Evolutionary conservation across 2,113 vertebrate genomes (phyloP), one percentile per base, ranked within the genome.

Genomic region (Eleginops maclovinus): DNA sequence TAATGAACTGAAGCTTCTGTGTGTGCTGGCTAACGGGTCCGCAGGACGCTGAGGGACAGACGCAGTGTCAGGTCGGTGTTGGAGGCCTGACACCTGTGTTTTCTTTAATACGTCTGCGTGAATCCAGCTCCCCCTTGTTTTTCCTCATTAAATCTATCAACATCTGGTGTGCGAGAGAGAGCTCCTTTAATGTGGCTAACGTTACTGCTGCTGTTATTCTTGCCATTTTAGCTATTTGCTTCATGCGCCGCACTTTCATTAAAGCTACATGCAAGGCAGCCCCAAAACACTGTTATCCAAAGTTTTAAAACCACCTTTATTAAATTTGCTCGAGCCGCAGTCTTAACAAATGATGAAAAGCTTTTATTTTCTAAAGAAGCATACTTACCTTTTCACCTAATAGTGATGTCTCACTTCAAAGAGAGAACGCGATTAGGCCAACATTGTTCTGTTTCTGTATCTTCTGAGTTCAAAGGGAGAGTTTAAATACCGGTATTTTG

Each of bases 351-450:
- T 88, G 86, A 92, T 90, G 89, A 92, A 92, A 94, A 93, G 91
- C 91, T 93, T 93, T 93, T 94, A 88, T 94, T 93, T 92, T 91
- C 91, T 83, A 88, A 91, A 87, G 91, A 90, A 88, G 90, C 88
- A 86, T 90, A 85, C 93, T 94, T 93, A 92, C 93, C 93, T 93
- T 89, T 93, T 93, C 91, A 92, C 92, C 93, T 94, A 94, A 93
- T 92, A 91, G 93, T 92, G 93, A 94, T 93, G 93, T 93, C 90
- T 92, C 87, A 93, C 94, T 94, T 95, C 94, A 95, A 95, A 95
- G 94, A 76, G 88, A 74, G 87, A 91, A 79, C 87, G 80, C 91
- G 91, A 95, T 94, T 95, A 93, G 92, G 87, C 92, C 93, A 80
- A 91, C 93, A 94, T 93, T 95, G 94, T 95, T 91, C 93, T 93